These are phyloP conservation scores for Edolisoma coerulescens DNA, from an alignment of 2,113 vertebrate genomes.

Conservation along the genomic window DNA sequence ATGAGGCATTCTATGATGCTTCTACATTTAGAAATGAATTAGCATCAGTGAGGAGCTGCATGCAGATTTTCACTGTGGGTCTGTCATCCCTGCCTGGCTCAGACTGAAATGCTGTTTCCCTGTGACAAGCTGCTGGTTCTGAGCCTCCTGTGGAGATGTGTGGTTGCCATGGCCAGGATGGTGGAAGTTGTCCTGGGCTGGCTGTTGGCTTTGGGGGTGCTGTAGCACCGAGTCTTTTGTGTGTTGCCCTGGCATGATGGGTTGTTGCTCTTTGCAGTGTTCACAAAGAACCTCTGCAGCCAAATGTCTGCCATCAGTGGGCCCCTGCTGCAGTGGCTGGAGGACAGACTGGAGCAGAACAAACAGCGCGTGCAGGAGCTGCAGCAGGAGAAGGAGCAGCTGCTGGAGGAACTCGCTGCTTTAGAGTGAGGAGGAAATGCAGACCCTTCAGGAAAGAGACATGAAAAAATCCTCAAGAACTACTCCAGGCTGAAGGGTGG, in stretches of 20 bases:
- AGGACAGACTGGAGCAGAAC: constrained; percentile 95
- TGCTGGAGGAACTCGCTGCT: constrained; percentile 82
- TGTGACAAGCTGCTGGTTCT: neutral
- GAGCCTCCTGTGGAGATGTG: neutral
- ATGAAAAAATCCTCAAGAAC: neutral
- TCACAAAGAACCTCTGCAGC: constrained; percentile 98
- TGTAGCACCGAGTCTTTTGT: neutral
- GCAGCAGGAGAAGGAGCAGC: constrained; percentile 87
- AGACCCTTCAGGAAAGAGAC: neutral
- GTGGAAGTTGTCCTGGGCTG: neutral
- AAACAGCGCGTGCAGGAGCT: constrained; percentile 83
- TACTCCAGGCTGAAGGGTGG: neutral
- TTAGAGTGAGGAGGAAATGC: constrained; percentile 64
- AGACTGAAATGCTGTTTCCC: neutral
- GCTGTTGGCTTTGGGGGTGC: neutral
- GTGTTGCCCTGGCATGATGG: neutral
- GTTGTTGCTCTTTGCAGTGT: constrained; percentile 65
- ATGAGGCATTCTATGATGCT: neutral
- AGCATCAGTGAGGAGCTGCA: neutral
- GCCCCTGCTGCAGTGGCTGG: constrained; percentile 94
- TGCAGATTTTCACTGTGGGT: neutral
- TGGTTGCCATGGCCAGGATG: neutral
- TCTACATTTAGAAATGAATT: neutral
- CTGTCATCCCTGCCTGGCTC: neutral
- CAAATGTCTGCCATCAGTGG: constrained; percentile 98